Conservation (phyloP, 2,113 vertebrate species). For the Myotis lucifugus region DNA sequence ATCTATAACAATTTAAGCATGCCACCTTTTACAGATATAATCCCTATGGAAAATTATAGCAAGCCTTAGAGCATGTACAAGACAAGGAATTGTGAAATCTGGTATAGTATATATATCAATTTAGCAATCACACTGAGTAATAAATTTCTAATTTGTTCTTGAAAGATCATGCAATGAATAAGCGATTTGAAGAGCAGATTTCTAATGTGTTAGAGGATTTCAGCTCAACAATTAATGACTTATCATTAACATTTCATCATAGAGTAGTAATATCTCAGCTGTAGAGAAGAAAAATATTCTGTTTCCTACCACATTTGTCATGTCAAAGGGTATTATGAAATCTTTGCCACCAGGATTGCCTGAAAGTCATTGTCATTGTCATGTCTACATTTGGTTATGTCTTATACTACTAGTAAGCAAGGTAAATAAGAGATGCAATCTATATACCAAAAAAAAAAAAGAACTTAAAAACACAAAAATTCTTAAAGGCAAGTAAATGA, state of each 20-base stretch:
- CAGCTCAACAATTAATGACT: neutral
- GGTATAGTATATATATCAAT: neutral
- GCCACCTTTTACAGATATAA: neutral
- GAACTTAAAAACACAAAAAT: neutral
- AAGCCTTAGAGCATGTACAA: neutral
- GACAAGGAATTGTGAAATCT: constrained; percentile 1
- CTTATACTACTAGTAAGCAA: neutral
- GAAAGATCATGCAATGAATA: neutral
- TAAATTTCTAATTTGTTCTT: neutral
- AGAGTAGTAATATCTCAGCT: neutral
- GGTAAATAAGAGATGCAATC: neutral
- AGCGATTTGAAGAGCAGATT: neutral
- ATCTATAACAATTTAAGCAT: constrained; percentile 11
- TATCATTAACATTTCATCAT: neutral
- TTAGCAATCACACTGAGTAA: neutral
- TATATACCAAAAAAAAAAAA: neutral
- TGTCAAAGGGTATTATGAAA: neutral
- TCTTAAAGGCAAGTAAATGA: neutral
- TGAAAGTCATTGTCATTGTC: neutral
- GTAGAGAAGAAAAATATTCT: neutral
- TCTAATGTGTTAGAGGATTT: neutral
- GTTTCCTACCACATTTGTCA: neutral
- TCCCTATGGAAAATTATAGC: neutral
- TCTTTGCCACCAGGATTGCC: neutral
- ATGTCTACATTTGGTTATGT: neutral